These are phyloP conservation scores for Paedocypris micromegethes DNA, from an alignment of 2,797 vertebrate species.

Conservation along the genomic window DNA sequence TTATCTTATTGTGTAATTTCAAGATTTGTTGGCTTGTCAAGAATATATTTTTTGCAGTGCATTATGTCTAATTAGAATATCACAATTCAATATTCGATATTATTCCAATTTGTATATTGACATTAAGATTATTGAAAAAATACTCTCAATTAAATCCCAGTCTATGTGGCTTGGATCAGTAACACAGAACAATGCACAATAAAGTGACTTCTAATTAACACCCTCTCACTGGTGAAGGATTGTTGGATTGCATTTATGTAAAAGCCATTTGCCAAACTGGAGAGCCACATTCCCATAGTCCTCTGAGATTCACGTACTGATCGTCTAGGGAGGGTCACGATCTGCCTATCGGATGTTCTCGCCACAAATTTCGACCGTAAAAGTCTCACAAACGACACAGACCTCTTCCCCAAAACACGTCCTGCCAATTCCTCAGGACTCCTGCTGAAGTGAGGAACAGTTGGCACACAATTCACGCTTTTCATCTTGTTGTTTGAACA, in stretches of 20 bases:
- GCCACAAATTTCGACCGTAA: slow-evolving; percentile 42
- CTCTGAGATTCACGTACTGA: slow-evolving; percentile 47
- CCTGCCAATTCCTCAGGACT: slow-evolving; percentile 47
- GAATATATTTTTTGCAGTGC: no score
- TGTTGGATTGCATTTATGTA: slow-evolving; percentile 48
- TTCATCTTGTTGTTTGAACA: slow-evolving; percentile 49
- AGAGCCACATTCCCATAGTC: slow-evolving; percentile 48
- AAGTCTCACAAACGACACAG: slow-evolving; percentile 41
- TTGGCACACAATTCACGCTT: slow-evolving; percentile 67
- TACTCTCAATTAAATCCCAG: neutral
- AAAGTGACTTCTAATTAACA: slow-evolving; percentile 58
- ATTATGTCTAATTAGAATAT: no score
- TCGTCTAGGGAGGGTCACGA: slow-evolving; percentile 46
- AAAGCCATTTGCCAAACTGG: slow-evolving; percentile 49
- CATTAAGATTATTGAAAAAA: no score
- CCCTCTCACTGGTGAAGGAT: slow-evolving; percentile 50
- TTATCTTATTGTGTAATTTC: no score
- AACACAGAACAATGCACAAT: slow-evolving; percentile 48
- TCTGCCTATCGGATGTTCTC: slow-evolving; percentile 42
- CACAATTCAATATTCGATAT: no score
- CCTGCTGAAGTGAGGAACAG: slow-evolving; percentile 52
- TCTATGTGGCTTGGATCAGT: slow-evolving; percentile 44
- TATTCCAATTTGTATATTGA: no score
- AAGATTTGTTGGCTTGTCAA: no score
- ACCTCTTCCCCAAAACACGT: slow-evolving; percentile 21